phyloP scores from a whole-genome alignment of 2,113 vertebrate species.

The Muscicapa adusta region DNA sequence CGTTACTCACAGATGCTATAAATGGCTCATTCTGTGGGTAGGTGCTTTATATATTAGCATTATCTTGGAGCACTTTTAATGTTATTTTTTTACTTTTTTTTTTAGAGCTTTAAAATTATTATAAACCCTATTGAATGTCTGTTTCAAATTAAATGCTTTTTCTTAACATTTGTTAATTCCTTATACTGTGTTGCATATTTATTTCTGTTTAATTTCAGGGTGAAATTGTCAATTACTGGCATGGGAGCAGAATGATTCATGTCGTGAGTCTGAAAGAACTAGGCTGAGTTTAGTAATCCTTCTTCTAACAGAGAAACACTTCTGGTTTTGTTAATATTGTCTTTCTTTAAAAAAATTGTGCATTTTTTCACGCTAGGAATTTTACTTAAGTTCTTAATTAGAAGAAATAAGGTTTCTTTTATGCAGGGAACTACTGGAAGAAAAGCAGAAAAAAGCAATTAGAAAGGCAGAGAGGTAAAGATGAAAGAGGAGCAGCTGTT shows the following conservation, averaged over 20 bases:
- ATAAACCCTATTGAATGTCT: background rate
- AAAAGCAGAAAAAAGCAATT: background rate
- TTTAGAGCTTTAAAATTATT: background rate
- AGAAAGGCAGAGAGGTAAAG: background rate
- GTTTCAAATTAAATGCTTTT: background rate
- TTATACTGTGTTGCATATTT: background rate
- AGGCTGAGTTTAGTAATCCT: background rate
- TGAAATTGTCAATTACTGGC: background rate
- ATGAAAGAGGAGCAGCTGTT: background rate
- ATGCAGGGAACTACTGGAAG: background rate
- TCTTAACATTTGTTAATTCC: background rate
- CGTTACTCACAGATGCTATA: background rate
- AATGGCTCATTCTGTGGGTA: slow-evolving; percentile 7
- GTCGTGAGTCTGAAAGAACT: background rate
- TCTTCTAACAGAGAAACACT: background rate
- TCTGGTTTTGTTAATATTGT: background rate
- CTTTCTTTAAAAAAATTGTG: background rate
- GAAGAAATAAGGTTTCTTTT: background rate
- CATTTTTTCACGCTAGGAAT: background rate
- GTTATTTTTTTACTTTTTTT: background rate
- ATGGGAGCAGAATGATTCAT: background rate
- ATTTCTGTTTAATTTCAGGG: background rate
- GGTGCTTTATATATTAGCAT: background rate
- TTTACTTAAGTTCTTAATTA: background rate
- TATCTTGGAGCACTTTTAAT: background rate